Conservation (phyloP, 1,140 invertebrate genomes). For the Hesperophylax magnus region DNA sequence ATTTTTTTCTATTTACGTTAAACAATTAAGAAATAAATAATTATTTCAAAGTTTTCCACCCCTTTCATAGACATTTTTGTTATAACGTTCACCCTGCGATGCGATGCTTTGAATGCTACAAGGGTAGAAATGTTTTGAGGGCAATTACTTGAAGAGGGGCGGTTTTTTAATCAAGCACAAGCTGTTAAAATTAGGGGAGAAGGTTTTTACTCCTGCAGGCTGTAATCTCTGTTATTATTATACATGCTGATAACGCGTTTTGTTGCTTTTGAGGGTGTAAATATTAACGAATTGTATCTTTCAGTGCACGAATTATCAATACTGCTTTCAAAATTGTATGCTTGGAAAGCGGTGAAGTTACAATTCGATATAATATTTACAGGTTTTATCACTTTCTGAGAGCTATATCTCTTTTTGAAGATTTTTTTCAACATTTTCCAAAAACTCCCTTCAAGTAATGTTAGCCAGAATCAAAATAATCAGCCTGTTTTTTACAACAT, state of each 20-base stretch:
- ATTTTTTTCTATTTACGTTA: too few species aligned
- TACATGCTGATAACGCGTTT: neutral
- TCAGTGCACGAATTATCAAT: neutral
- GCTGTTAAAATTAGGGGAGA: neutral
- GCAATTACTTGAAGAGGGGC: slow-evolving; percentile 17
- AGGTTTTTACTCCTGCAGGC: neutral
- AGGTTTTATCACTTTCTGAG: too few species aligned
- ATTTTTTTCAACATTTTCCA: too few species aligned
- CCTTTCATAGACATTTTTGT: neutral
- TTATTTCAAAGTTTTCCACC: neutral
- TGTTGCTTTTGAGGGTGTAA: neutral
- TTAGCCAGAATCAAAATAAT: too few species aligned
- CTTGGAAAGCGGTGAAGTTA: too few species aligned
- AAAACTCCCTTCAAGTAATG: too few species aligned
- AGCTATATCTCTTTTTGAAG: too few species aligned
- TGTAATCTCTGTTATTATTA: too few species aligned
- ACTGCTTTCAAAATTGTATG: too few species aligned
- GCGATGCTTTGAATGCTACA: neutral
- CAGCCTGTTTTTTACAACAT: too few species aligned
- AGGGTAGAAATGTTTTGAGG: slow-evolving; percentile 20
- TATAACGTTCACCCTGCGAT: neutral
- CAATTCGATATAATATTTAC: too few species aligned
- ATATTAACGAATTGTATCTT: neutral
- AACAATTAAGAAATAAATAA: neutral
- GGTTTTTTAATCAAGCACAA: slow-evolving; percentile 13